Conservation (phyloP, 2,113 vertebrate genomes). For the Eupsittula cactorum region DNA sequence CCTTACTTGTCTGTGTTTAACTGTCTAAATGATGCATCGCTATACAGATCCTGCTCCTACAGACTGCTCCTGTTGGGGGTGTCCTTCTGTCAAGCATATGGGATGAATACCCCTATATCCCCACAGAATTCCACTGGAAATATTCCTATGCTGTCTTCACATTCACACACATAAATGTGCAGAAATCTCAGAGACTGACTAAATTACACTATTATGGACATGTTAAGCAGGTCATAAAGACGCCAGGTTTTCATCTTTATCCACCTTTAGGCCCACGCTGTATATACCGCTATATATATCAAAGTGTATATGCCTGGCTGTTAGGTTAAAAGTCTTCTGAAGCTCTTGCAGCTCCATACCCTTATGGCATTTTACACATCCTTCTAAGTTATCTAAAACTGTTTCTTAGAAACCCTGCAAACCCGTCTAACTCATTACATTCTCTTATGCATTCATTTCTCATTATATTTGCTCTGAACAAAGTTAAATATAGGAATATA, state of each 20-base stretch:
- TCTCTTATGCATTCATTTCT: background rate
- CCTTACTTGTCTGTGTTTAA: background rate
- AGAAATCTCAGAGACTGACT: background rate
- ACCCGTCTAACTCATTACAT: background rate
- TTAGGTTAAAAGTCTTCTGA: background rate
- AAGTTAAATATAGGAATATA: background rate
- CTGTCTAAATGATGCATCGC: background rate
- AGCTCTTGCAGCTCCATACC: background rate
- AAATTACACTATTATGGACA: background rate
- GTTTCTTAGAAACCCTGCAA: background rate
- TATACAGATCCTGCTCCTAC: background rate
- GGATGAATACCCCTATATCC: background rate
- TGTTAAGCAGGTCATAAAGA: background rate
- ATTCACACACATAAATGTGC: background rate
- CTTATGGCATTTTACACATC: background rate
- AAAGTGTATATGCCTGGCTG: background rate
- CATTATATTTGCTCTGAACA: background rate
- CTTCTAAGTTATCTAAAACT: background rate
- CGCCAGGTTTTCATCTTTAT: background rate
- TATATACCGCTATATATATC: background rate
- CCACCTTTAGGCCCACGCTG: background rate
- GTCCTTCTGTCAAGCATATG: background rate
- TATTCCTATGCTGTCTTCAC: background rate
- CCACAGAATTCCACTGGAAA: background rate
- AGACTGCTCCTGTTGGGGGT: rapidly evolving